These are phyloP conservation scores for Meteorus colon DNA, from an alignment of 2,888 invertebrate species.

Conservation along the genomic window DNA sequence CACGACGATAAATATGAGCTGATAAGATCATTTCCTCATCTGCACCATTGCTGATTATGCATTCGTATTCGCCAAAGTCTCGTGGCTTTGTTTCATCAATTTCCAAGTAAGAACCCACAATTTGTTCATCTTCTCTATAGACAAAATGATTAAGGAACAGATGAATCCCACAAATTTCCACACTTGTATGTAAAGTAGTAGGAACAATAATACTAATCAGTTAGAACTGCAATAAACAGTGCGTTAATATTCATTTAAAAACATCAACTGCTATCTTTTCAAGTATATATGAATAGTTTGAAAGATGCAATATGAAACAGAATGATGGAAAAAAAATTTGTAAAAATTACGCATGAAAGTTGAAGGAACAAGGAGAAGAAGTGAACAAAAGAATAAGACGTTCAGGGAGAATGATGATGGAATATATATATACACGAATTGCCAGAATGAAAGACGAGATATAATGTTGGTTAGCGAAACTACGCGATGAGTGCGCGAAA, in stretches of 20 bases:
- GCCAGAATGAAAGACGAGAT: constrained; percentile 24
- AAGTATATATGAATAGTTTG: neutral
- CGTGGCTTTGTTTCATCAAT: constrained; percentile 77
- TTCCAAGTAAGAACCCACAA: constrained; percentile 81
- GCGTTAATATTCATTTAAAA: neutral
- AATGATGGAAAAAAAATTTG: constrained; percentile 5
- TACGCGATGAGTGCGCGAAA: constrained; percentile 33
- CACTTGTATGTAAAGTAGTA: neutral
- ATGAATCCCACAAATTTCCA: neutral
- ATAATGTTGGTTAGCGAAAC: constrained; percentile 42
- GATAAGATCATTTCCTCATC: constrained; percentile 71
- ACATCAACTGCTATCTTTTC: neutral
- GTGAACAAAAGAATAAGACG: neutral
- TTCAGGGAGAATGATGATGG: constrained; percentile 46
- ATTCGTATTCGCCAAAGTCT: constrained; percentile 83
- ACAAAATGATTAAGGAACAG: neutral
- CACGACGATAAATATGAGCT: constrained; percentile 69
- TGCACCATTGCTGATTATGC: constrained; percentile 79
- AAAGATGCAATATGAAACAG: constrained; percentile 27
- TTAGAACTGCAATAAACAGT: neutral
- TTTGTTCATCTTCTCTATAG: constrained; percentile 81
- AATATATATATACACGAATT: constrained; percentile 26
- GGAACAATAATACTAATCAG: neutral
- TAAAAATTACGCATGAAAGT: constrained; percentile 17
- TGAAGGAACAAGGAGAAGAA: constrained; percentile 15